These are phyloP conservation scores for Rhopilema esculentum DNA, from an alignment of 30 jellyfish, hydroid and myxozoan genomes.

Conservation along the genomic window DNA sequence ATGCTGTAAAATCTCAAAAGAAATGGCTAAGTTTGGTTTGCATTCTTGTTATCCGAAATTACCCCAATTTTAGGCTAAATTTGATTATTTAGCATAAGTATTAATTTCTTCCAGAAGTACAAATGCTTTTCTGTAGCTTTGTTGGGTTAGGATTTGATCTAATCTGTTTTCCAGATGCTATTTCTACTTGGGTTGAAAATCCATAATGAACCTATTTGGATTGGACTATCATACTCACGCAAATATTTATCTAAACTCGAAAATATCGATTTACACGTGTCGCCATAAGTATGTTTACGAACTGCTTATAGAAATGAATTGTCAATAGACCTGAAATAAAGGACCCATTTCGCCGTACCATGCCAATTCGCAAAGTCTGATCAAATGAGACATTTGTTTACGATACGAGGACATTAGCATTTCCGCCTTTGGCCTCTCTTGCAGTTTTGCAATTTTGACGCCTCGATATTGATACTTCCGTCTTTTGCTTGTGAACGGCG, in stretches of 20 bases:
- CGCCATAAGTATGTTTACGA: not conserved
- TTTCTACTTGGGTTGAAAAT: not conserved
- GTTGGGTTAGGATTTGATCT: no score
- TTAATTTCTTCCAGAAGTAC: no score
- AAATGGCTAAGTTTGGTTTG: no score
- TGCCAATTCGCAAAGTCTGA: not conserved
- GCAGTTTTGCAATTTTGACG: not conserved
- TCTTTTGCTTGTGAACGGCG: not conserved
- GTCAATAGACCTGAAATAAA: not conserved
- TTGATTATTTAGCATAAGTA: no score
- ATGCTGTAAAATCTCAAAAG: no score
- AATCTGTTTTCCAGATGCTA: not conserved
- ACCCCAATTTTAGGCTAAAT: no score
- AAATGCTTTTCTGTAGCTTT: no score
- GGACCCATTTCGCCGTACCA: not conserved
- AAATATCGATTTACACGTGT: no score
- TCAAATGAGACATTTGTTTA: not conserved
- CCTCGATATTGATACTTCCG: not conserved
- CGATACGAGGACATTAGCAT: not conserved
- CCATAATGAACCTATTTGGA: not conserved
- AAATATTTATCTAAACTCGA: no score
- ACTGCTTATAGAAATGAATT: not conserved
- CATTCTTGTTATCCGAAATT: no score
- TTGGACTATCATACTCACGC: not conserved
- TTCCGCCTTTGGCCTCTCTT: not conserved